Percentiles rank a stretch among this genome's conserved stretches.
These are phyloP conservation scores for Eleginops maclovinus DNA, from an alignment of 2,113 vertebrate genomes.

Conservation along the genomic window DNA sequence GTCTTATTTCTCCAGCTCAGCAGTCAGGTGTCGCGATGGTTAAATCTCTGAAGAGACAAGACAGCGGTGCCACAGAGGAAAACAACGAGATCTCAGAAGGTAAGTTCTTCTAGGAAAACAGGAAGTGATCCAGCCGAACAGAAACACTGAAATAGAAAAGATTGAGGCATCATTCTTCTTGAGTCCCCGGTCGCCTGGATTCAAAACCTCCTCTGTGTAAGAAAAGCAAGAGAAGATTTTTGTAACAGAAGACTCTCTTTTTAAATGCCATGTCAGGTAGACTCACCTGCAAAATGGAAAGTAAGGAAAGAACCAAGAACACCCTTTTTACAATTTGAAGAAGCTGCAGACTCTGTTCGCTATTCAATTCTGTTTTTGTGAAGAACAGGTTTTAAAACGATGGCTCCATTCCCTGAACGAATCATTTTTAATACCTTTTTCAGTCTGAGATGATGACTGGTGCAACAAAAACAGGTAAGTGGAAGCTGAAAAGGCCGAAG, in stretches of 20 bases:
- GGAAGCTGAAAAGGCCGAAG: neutral
- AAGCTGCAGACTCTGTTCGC: neutral
- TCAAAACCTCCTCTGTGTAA: neutral
- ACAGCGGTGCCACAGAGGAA: constrained; percentile 7
- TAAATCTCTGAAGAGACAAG: constrained; percentile 46
- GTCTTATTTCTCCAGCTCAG: constrained; percentile 52
- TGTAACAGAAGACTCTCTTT: neutral
- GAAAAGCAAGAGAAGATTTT: neutral
- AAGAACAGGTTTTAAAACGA: neutral
- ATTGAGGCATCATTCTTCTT: neutral
- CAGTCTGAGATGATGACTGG: neutral
- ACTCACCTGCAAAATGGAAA: neutral
- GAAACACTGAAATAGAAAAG: neutral
- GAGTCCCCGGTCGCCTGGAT: constrained; percentile 3
- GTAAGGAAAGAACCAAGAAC: neutral
- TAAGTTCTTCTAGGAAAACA: constrained; percentile 42
- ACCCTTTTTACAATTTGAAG: constrained; percentile 1
- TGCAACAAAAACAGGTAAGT: constrained; percentile 8
- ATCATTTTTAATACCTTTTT: neutral
- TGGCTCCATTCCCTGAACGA: neutral
- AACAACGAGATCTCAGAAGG: constrained; percentile 73
- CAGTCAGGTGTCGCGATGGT: constrained; percentile 17
- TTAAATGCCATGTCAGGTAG: neutral
- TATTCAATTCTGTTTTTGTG: neutral
- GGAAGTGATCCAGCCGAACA: neutral